Percentiles rank a stretch among this genome's conserved stretches.
phyloP scores from a whole-genome alignment of 2,113 vertebrate genomes.

The Piprites chloris region DNA sequence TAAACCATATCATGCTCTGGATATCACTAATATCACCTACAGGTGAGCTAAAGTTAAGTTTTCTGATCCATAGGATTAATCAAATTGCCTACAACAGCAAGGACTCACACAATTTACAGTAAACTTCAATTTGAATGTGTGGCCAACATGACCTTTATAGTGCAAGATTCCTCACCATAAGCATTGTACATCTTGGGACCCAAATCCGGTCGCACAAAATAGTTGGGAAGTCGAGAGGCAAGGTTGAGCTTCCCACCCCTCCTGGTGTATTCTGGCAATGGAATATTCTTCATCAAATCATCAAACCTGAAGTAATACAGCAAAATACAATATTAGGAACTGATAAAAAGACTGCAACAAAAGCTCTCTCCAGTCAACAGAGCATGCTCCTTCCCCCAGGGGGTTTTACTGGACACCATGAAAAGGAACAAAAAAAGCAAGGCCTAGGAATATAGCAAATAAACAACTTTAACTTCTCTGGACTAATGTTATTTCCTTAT shows the following conservation, averaged over 20 bases:
- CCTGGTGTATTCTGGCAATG: constrained; percentile 79
- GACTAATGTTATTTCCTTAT: not conserved
- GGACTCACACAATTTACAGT: not conserved
- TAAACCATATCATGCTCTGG: not conserved
- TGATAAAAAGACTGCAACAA: not conserved
- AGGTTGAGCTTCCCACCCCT: constrained; percentile 80
- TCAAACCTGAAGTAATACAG: constrained; percentile 71
- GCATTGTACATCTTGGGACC: constrained; percentile 85
- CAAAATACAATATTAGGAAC: not conserved
- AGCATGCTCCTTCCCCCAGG: not conserved
- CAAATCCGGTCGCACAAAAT: constrained; percentile 80
- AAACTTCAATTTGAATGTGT: not conserved
- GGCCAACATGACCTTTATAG: not conserved
- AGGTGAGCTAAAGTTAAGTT: not conserved
- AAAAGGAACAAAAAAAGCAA: not conserved
- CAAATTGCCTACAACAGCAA: not conserved
- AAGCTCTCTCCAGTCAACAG: not conserved
- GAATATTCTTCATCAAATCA: constrained; percentile 81
- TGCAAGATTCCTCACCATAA: constrained; percentile 67
- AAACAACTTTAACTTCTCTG: not conserved
- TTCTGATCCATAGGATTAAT: not conserved
- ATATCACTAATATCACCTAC: not conserved
- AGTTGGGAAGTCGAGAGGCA: constrained; percentile 77
- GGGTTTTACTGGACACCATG: not conserved
- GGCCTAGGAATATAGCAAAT: not conserved